Percentiles rank a stretch among this genome's conserved stretches.
These are phyloP conservation scores for Pangasius krempfi DNA, from an alignment of 2,797 vertebrate species.

Conservation along the genomic window DNA sequence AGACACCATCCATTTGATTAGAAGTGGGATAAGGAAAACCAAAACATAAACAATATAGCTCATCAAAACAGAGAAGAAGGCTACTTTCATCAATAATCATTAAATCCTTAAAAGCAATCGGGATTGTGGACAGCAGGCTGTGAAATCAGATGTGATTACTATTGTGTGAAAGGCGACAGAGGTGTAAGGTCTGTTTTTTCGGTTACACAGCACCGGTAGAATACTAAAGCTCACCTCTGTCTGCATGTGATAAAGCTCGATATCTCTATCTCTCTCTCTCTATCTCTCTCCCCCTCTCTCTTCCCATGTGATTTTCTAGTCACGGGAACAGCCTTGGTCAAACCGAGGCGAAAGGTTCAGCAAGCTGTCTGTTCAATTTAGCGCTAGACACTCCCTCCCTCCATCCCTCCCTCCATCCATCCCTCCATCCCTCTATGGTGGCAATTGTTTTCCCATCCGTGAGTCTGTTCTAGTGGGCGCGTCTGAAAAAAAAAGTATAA, in stretches of 20 bases:
- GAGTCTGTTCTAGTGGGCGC: slow-evolving; percentile 17
- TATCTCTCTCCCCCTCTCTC: background rate
- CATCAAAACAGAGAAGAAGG: slow-evolving; percentile 22
- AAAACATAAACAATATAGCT: slow-evolving; percentile 18
- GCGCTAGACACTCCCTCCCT: background rate
- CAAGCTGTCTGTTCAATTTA: slow-evolving; percentile 49
- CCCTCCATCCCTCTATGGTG: background rate
- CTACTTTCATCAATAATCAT: slow-evolving; percentile 44
- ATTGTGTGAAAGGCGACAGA: slow-evolving; percentile 27
- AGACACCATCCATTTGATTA: background rate
- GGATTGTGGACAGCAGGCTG: slow-evolving; percentile 9
- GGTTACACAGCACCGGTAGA: slow-evolving; percentile 36
- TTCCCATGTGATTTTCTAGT: slow-evolving; percentile 38
- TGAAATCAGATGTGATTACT: slow-evolving; percentile 45
- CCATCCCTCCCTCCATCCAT: background rate
- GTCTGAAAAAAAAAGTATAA: slow-evolving; percentile 24
- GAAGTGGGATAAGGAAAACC: background rate
- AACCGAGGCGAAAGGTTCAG: slow-evolving; percentile 46
- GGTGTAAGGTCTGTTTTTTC: slow-evolving; percentile 30
- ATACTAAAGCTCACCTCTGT: slow-evolving; percentile 38
- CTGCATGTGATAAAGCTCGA: slow-evolving; percentile 32
- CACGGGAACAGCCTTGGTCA: slow-evolving; percentile 32
- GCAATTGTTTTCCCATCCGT: slow-evolving; percentile 44
- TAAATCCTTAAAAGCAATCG: slow-evolving; percentile 49
- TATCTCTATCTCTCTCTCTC: slow-evolving; percentile 9